Conservation (phyloP, 2,888 invertebrate species). For the Micoletzkya japonica region DNA sequence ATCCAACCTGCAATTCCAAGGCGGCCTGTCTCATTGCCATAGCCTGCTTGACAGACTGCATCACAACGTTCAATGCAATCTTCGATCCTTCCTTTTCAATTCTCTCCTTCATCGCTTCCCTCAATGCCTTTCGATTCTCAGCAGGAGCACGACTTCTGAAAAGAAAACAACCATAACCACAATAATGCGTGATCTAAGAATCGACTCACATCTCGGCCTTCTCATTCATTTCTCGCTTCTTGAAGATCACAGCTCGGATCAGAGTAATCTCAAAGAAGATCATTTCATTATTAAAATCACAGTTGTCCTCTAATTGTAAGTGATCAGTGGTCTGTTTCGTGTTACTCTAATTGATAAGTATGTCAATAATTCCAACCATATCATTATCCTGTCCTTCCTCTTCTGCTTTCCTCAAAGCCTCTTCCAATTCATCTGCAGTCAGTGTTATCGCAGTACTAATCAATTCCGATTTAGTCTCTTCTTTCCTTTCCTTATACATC, state of each 20-base stretch:
- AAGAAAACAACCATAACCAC: not conserved
- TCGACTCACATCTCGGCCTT: slow-evolving; percentile 4
- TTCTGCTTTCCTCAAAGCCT: not conserved
- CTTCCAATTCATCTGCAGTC: not conserved
- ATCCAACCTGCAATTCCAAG: not conserved
- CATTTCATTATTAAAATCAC: too few species aligned
- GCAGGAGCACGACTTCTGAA: not conserved
- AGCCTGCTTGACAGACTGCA: not conserved
- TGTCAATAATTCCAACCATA: not conserved
- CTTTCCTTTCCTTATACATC: too few species aligned
- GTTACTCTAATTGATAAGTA: too few species aligned
- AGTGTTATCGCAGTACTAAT: not conserved
- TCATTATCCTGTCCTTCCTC: not conserved
- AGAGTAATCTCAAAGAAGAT: not conserved
- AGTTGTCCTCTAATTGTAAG: too few species aligned
- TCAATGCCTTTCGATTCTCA: not conserved
- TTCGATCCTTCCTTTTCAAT: not conserved
- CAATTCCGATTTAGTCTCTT: too few species aligned
- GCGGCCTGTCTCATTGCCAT: not conserved
- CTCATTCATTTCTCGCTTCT: not conserved
- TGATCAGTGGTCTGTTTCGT: too few species aligned
- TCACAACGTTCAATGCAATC: not conserved
- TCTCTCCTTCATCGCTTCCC: not conserved
- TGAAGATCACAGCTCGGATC: not conserved
- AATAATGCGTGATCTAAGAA: not conserved